Conservation (phyloP, 2,888 invertebrate species). For the Clitarchus hookeri region DNA sequence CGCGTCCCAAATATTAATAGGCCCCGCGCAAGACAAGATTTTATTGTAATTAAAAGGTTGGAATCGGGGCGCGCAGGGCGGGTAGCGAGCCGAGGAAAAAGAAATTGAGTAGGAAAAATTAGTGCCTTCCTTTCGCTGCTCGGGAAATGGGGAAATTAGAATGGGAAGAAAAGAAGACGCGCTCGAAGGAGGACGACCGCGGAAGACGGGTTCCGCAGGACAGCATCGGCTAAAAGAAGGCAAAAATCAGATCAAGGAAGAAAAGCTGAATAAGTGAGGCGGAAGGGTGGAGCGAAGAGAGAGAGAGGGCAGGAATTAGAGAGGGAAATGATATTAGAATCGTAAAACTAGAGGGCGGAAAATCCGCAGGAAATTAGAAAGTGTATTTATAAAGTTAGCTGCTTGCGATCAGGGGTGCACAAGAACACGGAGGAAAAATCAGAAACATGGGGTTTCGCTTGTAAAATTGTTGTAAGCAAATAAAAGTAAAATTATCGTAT, state of each 20-base stretch:
- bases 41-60: constrained; percentile 42
- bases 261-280: constrained; percentile 45
- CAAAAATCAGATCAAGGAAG: constrained; percentile 52
- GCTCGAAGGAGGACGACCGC: constrained; percentile 21
- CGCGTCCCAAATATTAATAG: constrained; percentile 43
- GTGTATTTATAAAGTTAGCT: constrained; percentile 14
- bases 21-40: constrained; percentile 40
- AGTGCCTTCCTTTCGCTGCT: constrained; percentile 31
- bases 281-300: constrained; percentile 38
- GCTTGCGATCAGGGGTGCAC: not conserved
- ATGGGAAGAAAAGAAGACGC: constrained; percentile 27
- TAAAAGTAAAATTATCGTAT: not conserved
- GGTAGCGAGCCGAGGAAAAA: constrained; percentile 43
- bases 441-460: not conserved
- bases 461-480: not conserved
- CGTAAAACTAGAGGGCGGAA: constrained; percentile 9
- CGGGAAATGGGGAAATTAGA: constrained; percentile 33
- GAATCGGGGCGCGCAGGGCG: constrained; percentile 19
- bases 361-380: constrained; percentile 10
- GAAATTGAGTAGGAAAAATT: constrained; percentile 53
- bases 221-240: constrained; percentile 56
- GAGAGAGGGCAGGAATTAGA: constrained; percentile 41
- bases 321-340: constrained; percentile 5
- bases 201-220: not conserved
- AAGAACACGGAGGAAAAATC: not conserved